Evolutionary conservation across 2,888 invertebrate species (phyloP).

Genomic region (Cerceris ruficornis): DNA sequence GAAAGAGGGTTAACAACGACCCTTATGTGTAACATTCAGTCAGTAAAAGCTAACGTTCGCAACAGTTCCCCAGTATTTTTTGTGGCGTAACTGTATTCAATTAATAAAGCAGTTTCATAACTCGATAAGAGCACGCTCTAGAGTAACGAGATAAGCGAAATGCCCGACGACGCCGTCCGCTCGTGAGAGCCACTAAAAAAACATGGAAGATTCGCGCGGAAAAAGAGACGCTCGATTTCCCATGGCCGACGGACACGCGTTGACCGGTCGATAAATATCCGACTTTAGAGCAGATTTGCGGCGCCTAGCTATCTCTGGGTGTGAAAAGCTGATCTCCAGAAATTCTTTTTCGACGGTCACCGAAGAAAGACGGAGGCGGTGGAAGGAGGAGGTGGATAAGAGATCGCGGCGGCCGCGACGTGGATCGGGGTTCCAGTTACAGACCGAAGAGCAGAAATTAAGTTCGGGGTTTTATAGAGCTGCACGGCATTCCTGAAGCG

Average conservation of each 20-base stretch:
- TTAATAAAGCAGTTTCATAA: no score
- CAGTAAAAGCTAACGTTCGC: no score
- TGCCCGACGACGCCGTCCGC: no score
- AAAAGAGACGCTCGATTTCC: not conserved
- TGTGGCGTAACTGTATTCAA: no score
- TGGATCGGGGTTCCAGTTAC: conserved; percentile 35
- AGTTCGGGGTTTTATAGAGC: conserved; percentile 58
- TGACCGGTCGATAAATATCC: conserved; percentile 42
- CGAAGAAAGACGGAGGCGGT: not conserved
- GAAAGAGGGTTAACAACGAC: no score
- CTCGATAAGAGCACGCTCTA: no score
- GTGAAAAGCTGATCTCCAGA: conserved; percentile 37
- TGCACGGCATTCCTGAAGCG: conserved; percentile 51
- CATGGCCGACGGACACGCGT: conserved; percentile 11
- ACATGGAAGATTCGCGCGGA: no score
- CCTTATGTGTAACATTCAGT: no score
- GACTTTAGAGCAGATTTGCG: conserved; percentile 40
- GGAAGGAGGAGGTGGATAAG: conserved; percentile 12
- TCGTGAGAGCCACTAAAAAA: no score
- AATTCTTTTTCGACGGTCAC: conserved; percentile 25
- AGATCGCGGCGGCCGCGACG: conserved; percentile 17
- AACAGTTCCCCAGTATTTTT: no score
- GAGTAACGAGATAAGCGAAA: no score
- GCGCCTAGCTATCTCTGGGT: conserved; percentile 35
- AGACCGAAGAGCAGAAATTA: conserved; percentile 40